phyloP scores from a whole-genome alignment of 2,113 vertebrate species.

The Tachuris rubrigastra region DNA sequence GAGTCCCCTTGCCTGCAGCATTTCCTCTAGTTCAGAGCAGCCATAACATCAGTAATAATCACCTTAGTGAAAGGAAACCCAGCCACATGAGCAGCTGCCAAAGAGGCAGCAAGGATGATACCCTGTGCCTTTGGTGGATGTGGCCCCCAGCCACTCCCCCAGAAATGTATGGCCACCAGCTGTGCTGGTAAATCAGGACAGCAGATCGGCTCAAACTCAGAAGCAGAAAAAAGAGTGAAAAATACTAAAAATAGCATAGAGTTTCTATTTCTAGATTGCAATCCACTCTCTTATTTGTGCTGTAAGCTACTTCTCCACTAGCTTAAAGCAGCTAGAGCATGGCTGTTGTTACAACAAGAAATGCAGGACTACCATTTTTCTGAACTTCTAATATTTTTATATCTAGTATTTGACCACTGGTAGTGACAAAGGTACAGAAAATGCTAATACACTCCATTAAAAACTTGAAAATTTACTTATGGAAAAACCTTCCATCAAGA shows the following conservation, averaged over 20 bases:
- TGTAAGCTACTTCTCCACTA: fast-evolving
- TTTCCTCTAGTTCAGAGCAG: neutral
- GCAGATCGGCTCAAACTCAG: neutral
- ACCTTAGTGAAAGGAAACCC: neutral
- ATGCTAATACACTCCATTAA: neutral
- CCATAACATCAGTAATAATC: neutral
- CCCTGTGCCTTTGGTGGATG: neutral
- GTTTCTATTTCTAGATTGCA: neutral
- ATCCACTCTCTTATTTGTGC: neutral
- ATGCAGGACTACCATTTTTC: neutral
- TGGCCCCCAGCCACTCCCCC: neutral
- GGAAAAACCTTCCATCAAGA: neutral
- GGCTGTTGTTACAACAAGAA: neutral
- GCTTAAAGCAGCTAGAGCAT: neutral
- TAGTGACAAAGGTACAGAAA: neutral
- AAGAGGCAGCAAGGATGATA: neutral
- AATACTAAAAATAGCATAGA: neutral
- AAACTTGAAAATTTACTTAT: neutral
- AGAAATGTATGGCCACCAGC: neutral
- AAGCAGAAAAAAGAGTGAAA: neutral
- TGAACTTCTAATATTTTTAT: neutral
- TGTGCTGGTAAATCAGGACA: neutral
- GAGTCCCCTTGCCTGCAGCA: neutral
- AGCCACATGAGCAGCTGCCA: neutral
- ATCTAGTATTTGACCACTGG: neutral